Base-by-base conservation (phyloP, 2,113 vertebrate species). In the Tyrannus savana region DNA sequence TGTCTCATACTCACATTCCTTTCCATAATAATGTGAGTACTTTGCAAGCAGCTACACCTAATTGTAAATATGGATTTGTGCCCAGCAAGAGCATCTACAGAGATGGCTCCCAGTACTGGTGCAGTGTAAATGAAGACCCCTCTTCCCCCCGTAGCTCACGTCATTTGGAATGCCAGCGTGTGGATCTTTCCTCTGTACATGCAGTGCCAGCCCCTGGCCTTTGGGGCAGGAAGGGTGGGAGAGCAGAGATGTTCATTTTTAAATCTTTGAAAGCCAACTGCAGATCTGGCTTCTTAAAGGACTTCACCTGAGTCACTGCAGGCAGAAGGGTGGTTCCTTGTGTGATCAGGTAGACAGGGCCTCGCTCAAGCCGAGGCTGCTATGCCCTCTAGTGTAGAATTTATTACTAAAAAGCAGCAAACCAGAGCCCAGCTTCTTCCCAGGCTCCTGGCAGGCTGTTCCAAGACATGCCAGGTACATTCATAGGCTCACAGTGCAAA, bases 371-470 rank as follows among this genome's bases (percentile, higher is more conserved):
- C 4, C 60, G 69, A 68, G 41, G 56, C 60, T 89, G 71, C 14
- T 23, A 18, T 84, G 94, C 91, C 95, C 93, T 96, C 96, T 95
- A 84, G 73, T 82, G 93, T 75, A 16, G 33, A 39, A 12, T 15
- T 77, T 55, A 28, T 1, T 73, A 74, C 15, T 68, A 49, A 84
- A 92, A 82, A 78, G n/a, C 72, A 92, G 72, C 6, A 46, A 86
- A 47, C 39, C 39, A 21, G 47, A 19, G 22, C 37, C 17, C 33
- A 44, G 55, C 44, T 80, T 68, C 75, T 75, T 59, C 53, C 66
- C 50, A 21, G 2, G 23, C 87, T 77, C 25, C 37, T 35, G 56
- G 31, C 52, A 92, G 39, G 60, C 60, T 52, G 4, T 52, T 82
- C 73, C 52, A 64, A 31, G 30, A 50, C 10, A 12, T 41, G 10